A percentile compares a stretch with the other conserved stretches of the same genome.
These are phyloP conservation scores for Anolis carolinensis DNA, from an alignment of 2,113 vertebrate species.

Conservation along the genomic window DNA sequence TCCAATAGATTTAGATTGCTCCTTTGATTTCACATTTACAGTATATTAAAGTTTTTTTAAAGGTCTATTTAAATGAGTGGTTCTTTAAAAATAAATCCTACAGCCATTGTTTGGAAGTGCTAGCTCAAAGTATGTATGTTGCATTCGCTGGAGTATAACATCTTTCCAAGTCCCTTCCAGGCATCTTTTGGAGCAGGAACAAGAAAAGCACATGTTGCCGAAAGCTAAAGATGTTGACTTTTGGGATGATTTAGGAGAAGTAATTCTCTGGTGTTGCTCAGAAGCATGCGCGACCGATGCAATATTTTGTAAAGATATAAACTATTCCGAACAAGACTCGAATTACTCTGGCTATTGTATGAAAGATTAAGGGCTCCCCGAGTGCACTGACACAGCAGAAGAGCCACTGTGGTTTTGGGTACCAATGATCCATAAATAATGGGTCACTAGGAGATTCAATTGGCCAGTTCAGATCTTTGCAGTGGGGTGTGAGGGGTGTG, in stretches of 20 bases:
- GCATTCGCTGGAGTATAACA: not conserved
- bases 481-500: constrained; percentile 3
- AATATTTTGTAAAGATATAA: constrained; percentile 17
- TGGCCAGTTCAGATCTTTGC: constrained; percentile 8
- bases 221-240: constrained; percentile 4
- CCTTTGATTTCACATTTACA: not conserved
- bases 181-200: no score
- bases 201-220: not conserved
- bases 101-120: not conserved
- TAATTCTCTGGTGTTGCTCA: not conserved
- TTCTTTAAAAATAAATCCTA: not conserved
- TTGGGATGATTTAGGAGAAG: not conserved
- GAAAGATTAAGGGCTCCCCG: constrained; percentile 17
- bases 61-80: not conserved
- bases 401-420: constrained; percentile 13
- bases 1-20: no score
- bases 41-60: not conserved
- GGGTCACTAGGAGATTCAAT: constrained; percentile 37
- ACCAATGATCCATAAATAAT: constrained; percentile 24
- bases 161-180: not conserved
- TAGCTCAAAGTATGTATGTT: not conserved
- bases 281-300: not conserved
- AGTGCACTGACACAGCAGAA: constrained; percentile 8
- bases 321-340: constrained; percentile 12
- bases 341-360: constrained; percentile 8